Evolutionary conservation across 2,113 vertebrate species (phyloP).

Genomic region (Emydocephalus ijimae): DNA sequence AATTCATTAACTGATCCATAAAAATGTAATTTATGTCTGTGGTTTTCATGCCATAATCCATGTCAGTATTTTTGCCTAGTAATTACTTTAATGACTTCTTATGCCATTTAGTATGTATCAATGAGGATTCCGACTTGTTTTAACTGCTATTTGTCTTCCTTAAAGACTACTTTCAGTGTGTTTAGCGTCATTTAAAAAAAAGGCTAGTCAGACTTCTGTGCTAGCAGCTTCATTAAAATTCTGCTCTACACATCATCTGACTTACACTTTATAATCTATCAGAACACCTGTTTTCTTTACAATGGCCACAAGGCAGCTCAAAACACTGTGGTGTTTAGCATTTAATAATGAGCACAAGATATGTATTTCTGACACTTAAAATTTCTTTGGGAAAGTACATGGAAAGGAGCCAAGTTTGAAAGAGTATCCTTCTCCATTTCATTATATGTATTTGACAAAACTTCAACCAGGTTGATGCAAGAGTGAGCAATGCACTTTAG

Average conservation of each 20-base stretch:
- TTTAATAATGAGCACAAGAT: conserved; percentile 85
- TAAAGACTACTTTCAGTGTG: conserved; percentile 72
- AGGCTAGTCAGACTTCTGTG: conserved; percentile 76
- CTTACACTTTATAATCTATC: conserved; percentile 85
- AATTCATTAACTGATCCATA: conserved; percentile 19
- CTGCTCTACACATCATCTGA: conserved; percentile 78
- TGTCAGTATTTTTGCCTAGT: conserved; percentile 21
- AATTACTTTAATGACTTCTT: conserved; percentile 60
- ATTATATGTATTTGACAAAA: conserved; percentile 63
- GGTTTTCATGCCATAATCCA: conserved; percentile 20
- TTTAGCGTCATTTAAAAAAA: conserved; percentile 76
- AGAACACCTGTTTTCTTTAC: conserved; percentile 87
- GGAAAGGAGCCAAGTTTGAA: conserved; percentile 69
- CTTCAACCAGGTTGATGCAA: conserved; percentile 43
- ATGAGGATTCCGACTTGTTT: conserved; percentile 65
- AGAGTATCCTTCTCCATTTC: conserved; percentile 61
- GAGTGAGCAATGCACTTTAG: conserved; percentile 45
- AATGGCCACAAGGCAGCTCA: conserved; percentile 85
- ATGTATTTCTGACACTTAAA: conserved; percentile 84
- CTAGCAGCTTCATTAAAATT: conserved; percentile 79
- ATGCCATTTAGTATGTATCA: conserved; percentile 62
- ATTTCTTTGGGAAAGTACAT: conserved; percentile 74
- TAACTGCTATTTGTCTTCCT: conserved; percentile 69
- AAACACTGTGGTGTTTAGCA: conserved; percentile 85
- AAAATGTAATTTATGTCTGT: conserved; percentile 9